These are phyloP conservation scores for Dolichallabes microphthalmus DNA, from an alignment of 2,113 vertebrate species.

Conservation along the genomic window DNA sequence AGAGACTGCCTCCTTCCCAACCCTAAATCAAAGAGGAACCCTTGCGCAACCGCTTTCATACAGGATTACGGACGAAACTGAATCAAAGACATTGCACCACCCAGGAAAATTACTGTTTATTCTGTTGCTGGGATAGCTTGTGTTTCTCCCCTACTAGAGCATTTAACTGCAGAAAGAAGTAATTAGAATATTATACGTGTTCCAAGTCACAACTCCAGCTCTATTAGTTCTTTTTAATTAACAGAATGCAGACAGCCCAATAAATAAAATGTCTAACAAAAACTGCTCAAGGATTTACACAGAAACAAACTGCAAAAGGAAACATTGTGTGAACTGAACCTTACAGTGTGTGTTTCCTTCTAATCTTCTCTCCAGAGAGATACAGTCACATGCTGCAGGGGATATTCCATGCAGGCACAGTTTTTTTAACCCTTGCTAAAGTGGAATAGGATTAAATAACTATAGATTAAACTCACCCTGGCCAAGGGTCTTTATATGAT, in stretches of 20 bases:
- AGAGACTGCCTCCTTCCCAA: background rate
- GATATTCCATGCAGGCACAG: constrained; percentile 35
- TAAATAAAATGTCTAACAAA: background rate
- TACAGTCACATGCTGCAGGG: constrained; percentile 15
- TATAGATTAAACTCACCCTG: background rate
- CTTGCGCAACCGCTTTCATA: background rate
- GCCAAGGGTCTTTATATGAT: background rate
- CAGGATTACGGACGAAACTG: background rate
- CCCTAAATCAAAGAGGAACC: background rate
- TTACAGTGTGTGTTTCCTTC: background rate
- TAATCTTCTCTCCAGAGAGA: background rate
- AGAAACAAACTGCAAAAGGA: background rate
- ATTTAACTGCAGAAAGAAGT: background rate
- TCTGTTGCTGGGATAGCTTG: background rate
- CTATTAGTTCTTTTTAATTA: background rate
- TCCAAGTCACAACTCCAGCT: background rate
- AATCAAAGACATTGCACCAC: constrained; percentile 3
- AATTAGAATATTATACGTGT: constrained; percentile 2
- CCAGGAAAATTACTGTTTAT: constrained; percentile 28
- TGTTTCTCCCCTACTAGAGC: background rate
- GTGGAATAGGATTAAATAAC: constrained; percentile 14
- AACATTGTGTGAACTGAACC: background rate
- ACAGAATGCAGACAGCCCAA: background rate
- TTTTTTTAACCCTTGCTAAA: constrained; percentile 33
- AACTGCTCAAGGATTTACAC: background rate